Evolutionary conservation across 2,797 vertebrate genomes (phyloP), one percentile per base, ranked within the genome.

Genomic region (Diceros bicornis): DNA sequence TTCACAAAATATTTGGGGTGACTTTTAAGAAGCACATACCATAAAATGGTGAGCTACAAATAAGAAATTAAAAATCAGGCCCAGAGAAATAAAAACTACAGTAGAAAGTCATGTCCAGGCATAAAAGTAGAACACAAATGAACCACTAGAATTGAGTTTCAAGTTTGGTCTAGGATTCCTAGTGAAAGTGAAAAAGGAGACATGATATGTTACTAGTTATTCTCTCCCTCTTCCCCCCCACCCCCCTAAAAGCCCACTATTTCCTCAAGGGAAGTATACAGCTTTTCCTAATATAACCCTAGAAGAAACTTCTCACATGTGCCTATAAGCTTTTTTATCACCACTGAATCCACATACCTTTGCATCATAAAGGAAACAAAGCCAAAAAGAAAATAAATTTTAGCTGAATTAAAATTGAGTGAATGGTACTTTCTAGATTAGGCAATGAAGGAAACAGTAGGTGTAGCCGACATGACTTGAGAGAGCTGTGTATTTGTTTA

Each of bases 401-500:
- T 27, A 77, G 34, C 52, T 50, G 44, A 81, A 91, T 86, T 20
- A 61, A 64, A 81, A 62, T 23, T 10, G 69, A 91, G 27, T 12
- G 57, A 66, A 25, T 64, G 25, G 10, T 93, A 82, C 52, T 41
- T 13, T 25, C 29, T 66, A 16, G 47, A 25, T 7, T 83, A 64
- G 55, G 6, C 57, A 72, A 9, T 27, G 64, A 87, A 50, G 68
- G 69, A 44, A 68, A 69, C 6, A 59, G 50, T 32, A n/a, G 72
- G 21, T 20, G 3, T 6, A 55, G 25, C 32, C n/a, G 57, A 21
- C 23, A 17, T 14, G 88, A 71, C 81, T 91, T 16, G 12, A 78
- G 62, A 50, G 62, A 84, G 44, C n/a, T 37, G 10, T 55, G 11
- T 87, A 69, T 96, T 94, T 98, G 97, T 96, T 98, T 97, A 93